A percentile compares a stretch with the other conserved stretches of the same genome.
Evolutionary conservation across 2,113 vertebrate species (phyloP).

Genomic region (Nothobranchius furzeri): DNA sequence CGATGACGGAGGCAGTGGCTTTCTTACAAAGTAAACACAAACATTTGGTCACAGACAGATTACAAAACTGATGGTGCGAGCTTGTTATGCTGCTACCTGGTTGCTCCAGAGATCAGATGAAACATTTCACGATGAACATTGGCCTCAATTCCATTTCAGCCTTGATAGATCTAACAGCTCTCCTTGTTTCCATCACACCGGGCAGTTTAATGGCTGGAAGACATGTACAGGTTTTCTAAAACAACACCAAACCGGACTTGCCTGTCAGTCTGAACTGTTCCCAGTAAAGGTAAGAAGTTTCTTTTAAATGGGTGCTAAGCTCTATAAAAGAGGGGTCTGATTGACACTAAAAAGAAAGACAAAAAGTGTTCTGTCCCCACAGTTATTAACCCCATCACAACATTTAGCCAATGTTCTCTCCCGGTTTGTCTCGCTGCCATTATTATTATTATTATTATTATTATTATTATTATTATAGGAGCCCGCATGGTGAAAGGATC

Average conservation of each 20-base stretch:
- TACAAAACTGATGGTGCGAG: constrained; percentile 36
- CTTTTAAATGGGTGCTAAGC: constrained; percentile 31
- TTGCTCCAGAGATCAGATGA: constrained; percentile 35
- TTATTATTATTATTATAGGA: neutral
- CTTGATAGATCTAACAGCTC: constrained; percentile 32
- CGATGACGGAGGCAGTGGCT: constrained; percentile 15
- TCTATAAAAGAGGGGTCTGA: constrained; percentile 42
- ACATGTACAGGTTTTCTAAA: constrained; percentile 39
- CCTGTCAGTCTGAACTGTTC: constrained; percentile 28
- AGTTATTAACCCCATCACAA: constrained; percentile 51
- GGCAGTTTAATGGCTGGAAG: constrained; percentile 4
- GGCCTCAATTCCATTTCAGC: constrained; percentile 22
- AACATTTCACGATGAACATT: constrained; percentile 10
- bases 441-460: neutral
- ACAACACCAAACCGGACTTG: constrained; percentile 27
- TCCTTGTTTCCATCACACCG: constrained; percentile 15
- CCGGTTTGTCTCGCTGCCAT: constrained; percentile 9
- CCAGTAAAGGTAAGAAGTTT: constrained; percentile 27
- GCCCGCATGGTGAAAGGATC: constrained; percentile 14
- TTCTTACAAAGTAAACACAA: constrained; percentile 41
- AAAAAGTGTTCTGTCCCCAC: constrained; percentile 26
- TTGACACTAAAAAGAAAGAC: constrained; percentile 45
- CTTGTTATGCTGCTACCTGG: constrained; percentile 12
- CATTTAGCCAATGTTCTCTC: constrained; percentile 19
- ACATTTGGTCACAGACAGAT: constrained; percentile 29